Evolutionary conservation across 1,140 invertebrate genomes (phyloP).

Genomic region (Asbolus verrucosus): DNA sequence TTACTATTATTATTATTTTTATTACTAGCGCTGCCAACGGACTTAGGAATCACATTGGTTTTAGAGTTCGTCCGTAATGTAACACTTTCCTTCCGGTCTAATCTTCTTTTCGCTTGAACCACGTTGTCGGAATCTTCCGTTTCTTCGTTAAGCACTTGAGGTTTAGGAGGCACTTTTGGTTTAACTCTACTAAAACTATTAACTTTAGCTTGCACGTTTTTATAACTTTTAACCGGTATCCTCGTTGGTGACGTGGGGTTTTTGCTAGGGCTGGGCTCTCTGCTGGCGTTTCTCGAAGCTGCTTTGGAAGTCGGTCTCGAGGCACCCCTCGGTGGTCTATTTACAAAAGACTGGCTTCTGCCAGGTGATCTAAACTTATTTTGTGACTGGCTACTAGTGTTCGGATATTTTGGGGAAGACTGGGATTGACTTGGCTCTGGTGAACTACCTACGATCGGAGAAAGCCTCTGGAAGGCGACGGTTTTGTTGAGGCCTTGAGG

Average conservation of each 20-base stretch:
- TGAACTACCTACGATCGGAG: conserved; percentile 62
- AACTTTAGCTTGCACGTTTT: conserved; percentile 62
- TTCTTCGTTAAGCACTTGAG: conserved; percentile 53
- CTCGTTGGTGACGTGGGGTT: conserved; percentile 53
- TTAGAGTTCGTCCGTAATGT: conserved; percentile 50
- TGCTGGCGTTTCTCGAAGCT: conserved; percentile 52
- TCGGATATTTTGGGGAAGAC: conserved; percentile 62
- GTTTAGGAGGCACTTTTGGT: conserved; percentile 61
- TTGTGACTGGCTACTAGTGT: conserved; percentile 10
- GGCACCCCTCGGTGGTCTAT: conserved; percentile 41
- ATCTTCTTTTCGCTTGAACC: conserved; percentile 32
- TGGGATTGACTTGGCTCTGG: conserved; percentile 62
- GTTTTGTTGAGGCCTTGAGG: conserved; percentile 46
- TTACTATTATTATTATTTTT: conserved; percentile 53
- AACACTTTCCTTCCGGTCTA: conserved; percentile 55
- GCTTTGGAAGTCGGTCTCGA: conserved; percentile 54
- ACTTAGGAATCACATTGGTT: conserved; percentile 52
- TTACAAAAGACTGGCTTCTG: conserved; percentile 21
- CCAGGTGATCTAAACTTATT: conserved; percentile 59
- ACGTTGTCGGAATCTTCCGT: conserved; percentile 51
- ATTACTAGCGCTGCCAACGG: conserved; percentile 50
- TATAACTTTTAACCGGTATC: conserved; percentile 57
- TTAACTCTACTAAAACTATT: conserved; percentile 61
- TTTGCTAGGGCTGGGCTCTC: conserved; percentile 57
- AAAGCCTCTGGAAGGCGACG: conserved; percentile 60